Evolutionary conservation across 1,140 invertebrate genomes (phyloP), one percentile per base, ranked within the genome.

Genomic region (Camponotus pennsylvanicus): DNA sequence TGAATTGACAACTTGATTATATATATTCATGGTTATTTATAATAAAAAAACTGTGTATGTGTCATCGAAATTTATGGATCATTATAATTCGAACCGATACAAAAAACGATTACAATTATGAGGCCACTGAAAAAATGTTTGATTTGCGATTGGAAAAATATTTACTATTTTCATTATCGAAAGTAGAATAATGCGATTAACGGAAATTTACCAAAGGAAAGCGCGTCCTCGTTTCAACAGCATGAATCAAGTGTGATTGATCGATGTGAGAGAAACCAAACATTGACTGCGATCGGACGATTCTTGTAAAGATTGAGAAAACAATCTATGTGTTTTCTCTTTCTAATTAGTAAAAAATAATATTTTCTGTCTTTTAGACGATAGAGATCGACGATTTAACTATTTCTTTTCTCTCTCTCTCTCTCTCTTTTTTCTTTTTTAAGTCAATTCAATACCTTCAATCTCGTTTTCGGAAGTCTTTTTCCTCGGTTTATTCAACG

Each of bases 391-490:
- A 18, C 4, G 18, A 18, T 52, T 52, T 52, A 4, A 52, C 3
- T 52, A 52, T 52, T 52, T 71, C 27, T 27, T 27, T 27, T 27
- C 27, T 27, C 27, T 27, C 27, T 27, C 27, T 27, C 27, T 27
- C 21, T 21, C 21, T 21, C 21, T 32, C 27, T 18, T 34, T 18
- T 71, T 57, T 3, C 40, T 27, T 55, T 37, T 79, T 32, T 34
- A 37, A 11, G 32, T 3, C 1, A 21, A 27, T 27, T 42, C 4
- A 0, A 9, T 89, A 90, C 89, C 89, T 89, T 75, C 67, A 13
- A 90, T 90, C 18, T 89, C 89, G 0, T 85, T 34, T 11, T 49
- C 67, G 0, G 45, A 83, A 79, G 27, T 8, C 7, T 87, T 73
- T 49, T 32, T 83, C 42, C 8, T 45, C 5, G 11, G 6, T 11